These are phyloP conservation scores for Lithobates sylvaticus DNA, from an alignment of 2,797 vertebrate genomes.

Conservation along the genomic window DNA sequence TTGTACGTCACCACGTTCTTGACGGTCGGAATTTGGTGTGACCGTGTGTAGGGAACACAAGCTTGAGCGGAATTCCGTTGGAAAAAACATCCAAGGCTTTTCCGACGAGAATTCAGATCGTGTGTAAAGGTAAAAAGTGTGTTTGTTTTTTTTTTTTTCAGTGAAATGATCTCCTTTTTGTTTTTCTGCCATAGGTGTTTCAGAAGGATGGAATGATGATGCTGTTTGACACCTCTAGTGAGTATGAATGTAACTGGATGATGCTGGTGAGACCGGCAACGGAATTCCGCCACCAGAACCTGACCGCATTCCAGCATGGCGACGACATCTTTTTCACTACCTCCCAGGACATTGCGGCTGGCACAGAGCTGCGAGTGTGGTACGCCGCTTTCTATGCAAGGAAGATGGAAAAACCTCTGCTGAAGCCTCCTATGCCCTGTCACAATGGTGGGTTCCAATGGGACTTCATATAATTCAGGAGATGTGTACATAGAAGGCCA, in stretches of 20 bases:
- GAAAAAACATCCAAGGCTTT: no score
- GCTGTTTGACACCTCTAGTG: constrained; percentile 89
- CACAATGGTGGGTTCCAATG: constrained; percentile 72
- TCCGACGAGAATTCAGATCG: no score
- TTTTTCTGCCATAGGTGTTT: constrained; percentile 83
- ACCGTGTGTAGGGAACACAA: no score
- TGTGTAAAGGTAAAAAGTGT: no score
- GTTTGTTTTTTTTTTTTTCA: no score
- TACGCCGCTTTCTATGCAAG: constrained; percentile 98
- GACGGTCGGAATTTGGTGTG: no score
- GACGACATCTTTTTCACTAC: constrained; percentile 96
- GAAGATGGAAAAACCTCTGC: constrained; percentile 93
- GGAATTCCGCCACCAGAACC: constrained; percentile 89
- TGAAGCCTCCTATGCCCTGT: constrained; percentile 79
- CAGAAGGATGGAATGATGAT: constrained; percentile 85
- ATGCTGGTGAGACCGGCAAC: constrained; percentile 93
- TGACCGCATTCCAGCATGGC: constrained; percentile 94
- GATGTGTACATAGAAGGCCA: no score
- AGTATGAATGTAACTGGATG: constrained; percentile 99
- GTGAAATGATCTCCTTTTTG: no score
- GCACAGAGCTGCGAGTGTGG: constrained; percentile 94
- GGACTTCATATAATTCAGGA: no score
- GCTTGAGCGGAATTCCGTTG: no score
- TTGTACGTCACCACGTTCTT: no score
- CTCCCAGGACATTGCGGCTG: constrained; percentile 90